These are phyloP conservation scores for Strigamia maritima DNA, from an alignment of 2,888 invertebrate genomes.

Conservation along the genomic window DNA sequence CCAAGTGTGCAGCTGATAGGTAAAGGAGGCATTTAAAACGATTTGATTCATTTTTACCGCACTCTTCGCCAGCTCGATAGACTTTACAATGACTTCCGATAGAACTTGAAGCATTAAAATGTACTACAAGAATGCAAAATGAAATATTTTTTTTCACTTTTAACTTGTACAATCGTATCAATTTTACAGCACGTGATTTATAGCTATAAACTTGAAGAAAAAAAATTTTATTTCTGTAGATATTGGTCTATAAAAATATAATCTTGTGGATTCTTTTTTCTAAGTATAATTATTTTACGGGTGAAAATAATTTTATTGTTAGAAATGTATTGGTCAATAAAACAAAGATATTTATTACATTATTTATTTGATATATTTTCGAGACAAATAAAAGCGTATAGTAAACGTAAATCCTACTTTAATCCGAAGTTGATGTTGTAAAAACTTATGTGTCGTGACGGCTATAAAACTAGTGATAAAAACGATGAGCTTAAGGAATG, in stretches of 20 bases:
- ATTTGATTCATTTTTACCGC: neutral
- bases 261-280: neutral
- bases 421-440: neutral
- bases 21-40: neutral
- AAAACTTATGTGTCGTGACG: neutral
- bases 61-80: neutral
- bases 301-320: neutral
- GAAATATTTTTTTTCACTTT: no score
- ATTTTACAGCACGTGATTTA: no score
- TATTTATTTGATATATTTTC: constrained; percentile 6
- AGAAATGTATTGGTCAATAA: neutral
- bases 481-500: neutral
- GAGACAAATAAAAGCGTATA: neutral
- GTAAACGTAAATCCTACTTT: constrained; percentile 7
- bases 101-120: neutral
- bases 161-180: no score
- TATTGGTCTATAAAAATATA: no score
- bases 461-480: neutral
- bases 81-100: neutral
- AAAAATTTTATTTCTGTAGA: no score
- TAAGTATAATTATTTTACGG: neutral
- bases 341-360: neutral
- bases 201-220: no score
- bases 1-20: neutral
- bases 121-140: neutral